Base-by-base conservation (phyloP, 2,113 vertebrate species). In the Hemicordylus capensis region DNA sequence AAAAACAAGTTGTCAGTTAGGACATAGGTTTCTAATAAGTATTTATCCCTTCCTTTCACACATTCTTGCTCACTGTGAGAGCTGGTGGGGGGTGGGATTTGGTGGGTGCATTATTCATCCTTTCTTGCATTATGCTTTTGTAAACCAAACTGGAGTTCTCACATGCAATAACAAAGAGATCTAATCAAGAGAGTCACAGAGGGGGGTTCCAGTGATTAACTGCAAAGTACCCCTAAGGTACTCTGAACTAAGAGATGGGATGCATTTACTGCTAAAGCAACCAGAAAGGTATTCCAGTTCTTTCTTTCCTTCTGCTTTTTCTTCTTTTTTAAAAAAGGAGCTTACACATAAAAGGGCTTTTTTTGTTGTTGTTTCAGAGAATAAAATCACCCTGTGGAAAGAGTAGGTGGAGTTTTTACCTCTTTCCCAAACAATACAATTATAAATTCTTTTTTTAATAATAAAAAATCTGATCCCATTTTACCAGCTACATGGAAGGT, bases 131-230 rank as follows among this genome's bases (percentile, higher is more conserved):
- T 90, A n/a, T 1, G 58, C 67, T 74, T 85, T 86, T 74, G 58
- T 54, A 80, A 80, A 54, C 58, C 19, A 80, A 24, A 39, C 34
- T 63, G 59, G 26, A 64, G 67, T 80, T 61, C n/a, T 63, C 61
- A 46, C 42, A 56, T 26, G 34, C 42, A 84, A 73, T 63, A 84
- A 88, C 19, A 87, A 67, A 91, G 14, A 72, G 61, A 91, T 88
- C 39, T 77, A 89, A 81, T 80, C 58, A 81, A 39, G 7, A 1
- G 51, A 89, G 51, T 76, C 88, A 89, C 74, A 73, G 31, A 44
- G 12, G 19, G 9, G 19, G 0, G 11, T 42, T 87, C 76, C 86
- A 72, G 24, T 90, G 85, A 88, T 84, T 81, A 89, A 88, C 44
- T 75, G 37, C 61, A 77, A 34, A 78, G 24, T 75, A 4, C 79